Evolutionary conservation across 2,797 vertebrate genomes (phyloP), one percentile per base, ranked within the genome.

Genomic region (Mus caroli): DNA sequence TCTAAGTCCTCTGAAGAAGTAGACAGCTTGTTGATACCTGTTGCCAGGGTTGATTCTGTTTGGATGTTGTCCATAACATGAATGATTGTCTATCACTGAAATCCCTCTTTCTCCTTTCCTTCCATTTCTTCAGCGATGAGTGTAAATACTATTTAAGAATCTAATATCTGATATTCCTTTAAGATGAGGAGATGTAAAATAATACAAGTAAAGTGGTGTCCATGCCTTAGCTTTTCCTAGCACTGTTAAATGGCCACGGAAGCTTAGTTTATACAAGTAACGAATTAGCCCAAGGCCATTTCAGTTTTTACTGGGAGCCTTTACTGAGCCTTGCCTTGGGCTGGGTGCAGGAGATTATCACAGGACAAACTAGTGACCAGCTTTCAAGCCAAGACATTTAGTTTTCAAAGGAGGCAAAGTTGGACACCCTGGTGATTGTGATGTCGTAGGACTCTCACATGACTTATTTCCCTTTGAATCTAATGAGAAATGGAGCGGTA

Each of bases 321-420:
- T 89, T 78, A 54, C 75, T 94, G 62, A 91, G 79, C 12, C 26
- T 94, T 90, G n/a, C 67, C 90, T 88, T 96, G 62, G 31, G 6
- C 46, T 91, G 5, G n/a, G 43, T 75, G 17, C 76, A 95, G 2
- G 37, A 58, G 31, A n/a, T 94, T 3, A 52, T 94, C 3, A 31
- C 10, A 92, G 17, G 28, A 92, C 78, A 80, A 94, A 28, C 6
- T 90, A 78, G 34, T 92, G 69, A 69, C n/a, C n/a, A 84, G 40
- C 83, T 88, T 92, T 94, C 62, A 54, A 94, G 54, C 15, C 34
- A 89, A 88, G 24, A 88, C 7, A 76, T 79, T 92, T 88, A 60
- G 13, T 89, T 94, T 97, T 84, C 82, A 91, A 94, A 93, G 22
- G 37, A 95, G 8, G 24, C 34, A 54, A 67, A 78, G n/a, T 56